Percentiles rank a stretch among this genome's conserved stretches.
Conservation (phyloP, 2,888 invertebrate species). For the Arctia plantaginis region DNA sequence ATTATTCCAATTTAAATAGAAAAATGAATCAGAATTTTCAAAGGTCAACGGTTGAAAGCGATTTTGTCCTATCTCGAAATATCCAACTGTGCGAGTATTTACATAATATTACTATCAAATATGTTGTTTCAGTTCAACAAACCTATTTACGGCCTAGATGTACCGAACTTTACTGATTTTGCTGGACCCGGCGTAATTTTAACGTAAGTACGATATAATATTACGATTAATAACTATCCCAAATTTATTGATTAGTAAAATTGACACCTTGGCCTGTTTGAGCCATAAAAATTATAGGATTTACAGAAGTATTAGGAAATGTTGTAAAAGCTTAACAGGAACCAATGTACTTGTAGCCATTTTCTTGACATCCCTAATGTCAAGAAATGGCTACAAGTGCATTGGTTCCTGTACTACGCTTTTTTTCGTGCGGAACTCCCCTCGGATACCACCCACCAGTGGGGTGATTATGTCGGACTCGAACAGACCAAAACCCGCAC, state of each 20-base stretch:
- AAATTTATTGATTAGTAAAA: background rate
- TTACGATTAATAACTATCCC: background rate
- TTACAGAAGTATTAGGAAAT: background rate
- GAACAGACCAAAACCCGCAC: too few relatives aligned
- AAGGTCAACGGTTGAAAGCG: background rate
- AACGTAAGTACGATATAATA: constrained; percentile 87
- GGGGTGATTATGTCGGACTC: too few relatives aligned
- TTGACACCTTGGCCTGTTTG: background rate
- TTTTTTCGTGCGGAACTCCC: too few relatives aligned
- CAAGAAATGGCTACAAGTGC: background rate
- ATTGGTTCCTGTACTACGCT: background rate
- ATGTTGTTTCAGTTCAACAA: constrained; percentile 86
- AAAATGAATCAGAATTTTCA: background rate
- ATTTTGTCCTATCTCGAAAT: background rate
- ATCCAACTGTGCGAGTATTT: background rate
- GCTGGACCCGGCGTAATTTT: constrained; percentile 97
- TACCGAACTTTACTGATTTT: constrained; percentile 96
- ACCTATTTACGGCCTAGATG: constrained; percentile 91
- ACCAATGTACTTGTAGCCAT: too few relatives aligned
- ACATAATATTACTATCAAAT: background rate
- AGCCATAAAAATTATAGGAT: background rate
- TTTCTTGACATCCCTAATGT: too few relatives aligned
- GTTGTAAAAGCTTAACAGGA: background rate
- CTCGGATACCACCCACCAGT: too few relatives aligned
- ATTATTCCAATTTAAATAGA: too few relatives aligned